Evolutionary conservation across 2,113 vertebrate species (phyloP), one percentile per base, ranked within the genome.

Genomic region (Dascyllus trimaculatus): DNA sequence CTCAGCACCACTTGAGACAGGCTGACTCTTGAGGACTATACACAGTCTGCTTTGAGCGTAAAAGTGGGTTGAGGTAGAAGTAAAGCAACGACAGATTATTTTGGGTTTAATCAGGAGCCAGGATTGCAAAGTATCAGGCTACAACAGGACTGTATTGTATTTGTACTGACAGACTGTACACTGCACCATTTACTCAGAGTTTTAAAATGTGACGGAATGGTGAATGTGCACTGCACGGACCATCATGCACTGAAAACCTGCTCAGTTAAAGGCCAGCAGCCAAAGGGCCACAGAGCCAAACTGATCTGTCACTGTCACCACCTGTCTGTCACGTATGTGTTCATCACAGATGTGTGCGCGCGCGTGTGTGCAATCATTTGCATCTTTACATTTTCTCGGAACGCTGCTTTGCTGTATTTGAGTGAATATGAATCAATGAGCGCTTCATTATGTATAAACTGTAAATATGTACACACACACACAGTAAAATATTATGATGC

Each of bases 1-100:
- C 26, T 67, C 22, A 70, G 64, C 24, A 71, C 52, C 67, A 65
- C 78, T 81, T 43, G 15, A 79, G 64, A 71, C 58, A 24, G 19
- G 5, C 45, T 69, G 38, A 61, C 38, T 71, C 70, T 46, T 54
- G 70, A 77, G 19, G 51, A 60, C 48, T 35, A 2, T 19, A 6
- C 22, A 52, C 22, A 52, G 15, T 45, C 17, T 51, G 21, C 13
- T 26, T 5, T 62, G 29, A 58, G 53, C 9, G 35, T 48, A 18
- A 40, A 26, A 59, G 46, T 69, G 63, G 45, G 24, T 25, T 56
- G 25, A 19, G 13, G 25, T 4, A 11, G 45, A 60, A 53, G 22
- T 4, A 48, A 61, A 53, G 11, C 46, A 11, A 40, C n/a, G 51
- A 13, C 18, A 43, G 11, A 53, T 13, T n/a, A 9, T 5, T 52